phyloP scores from a whole-genome alignment of 2,888 invertebrate species.

The Seladonia tumulorum region DNA sequence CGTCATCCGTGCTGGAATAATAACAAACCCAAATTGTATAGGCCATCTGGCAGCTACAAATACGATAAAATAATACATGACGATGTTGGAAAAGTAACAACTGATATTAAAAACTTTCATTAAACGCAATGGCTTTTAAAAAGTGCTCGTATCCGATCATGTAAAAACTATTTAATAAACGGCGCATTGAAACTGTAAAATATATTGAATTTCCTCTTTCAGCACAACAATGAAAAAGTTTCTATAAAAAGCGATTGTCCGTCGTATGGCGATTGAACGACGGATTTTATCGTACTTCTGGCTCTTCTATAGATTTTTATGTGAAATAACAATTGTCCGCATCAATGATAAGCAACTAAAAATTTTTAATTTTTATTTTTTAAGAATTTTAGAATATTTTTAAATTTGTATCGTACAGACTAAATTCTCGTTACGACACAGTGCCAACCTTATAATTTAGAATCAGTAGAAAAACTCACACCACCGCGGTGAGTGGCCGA shows the following conservation, averaged over 20 bases:
- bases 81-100: not conserved
- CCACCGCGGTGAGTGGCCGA: too few relatives aligned
- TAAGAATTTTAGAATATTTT: too few relatives aligned
- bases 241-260: too few relatives aligned
- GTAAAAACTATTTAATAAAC: not conserved
- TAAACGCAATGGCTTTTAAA: not conserved
- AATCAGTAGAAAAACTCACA: too few relatives aligned
- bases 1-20: not conserved
- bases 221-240: not conserved
- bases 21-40: not conserved
- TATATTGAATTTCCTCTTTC: not conserved
- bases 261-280: too few relatives aligned
- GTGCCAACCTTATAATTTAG: too few relatives aligned
- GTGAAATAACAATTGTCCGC: not conserved
- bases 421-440: too few relatives aligned
- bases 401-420: too few relatives aligned
- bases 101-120: not conserved
- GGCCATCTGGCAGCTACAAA: not conserved
- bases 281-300: not conserved
- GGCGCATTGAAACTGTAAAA: not conserved
- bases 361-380: not conserved
- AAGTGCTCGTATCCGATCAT: not conserved
- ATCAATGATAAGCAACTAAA: too few relatives aligned
- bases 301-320: not conserved
- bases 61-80: not conserved